Percentiles rank a stretch among this genome's conserved stretches.
Conservation (phyloP, 2,888 invertebrate species). For the Zele albiditarsus region DNA sequence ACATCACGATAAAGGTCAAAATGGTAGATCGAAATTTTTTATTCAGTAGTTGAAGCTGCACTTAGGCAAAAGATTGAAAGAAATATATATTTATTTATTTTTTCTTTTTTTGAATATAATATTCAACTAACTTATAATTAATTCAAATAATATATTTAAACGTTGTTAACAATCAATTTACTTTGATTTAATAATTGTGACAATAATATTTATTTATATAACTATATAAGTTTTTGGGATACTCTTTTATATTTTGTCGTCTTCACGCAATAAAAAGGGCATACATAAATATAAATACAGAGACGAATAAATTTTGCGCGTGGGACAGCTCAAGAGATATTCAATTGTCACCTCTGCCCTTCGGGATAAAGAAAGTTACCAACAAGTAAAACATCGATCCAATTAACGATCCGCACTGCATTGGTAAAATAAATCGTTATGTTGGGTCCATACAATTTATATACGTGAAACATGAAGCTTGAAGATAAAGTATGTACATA, state of each 20-base stretch:
- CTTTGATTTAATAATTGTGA: too few relatives aligned
- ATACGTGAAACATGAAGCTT: constrained; percentile 3
- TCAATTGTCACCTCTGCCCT: constrained; percentile 53
- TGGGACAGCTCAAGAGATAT: constrained; percentile 49
- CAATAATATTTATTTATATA: too few relatives aligned
- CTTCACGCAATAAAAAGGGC: not conserved
- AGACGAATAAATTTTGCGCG: constrained; percentile 22
- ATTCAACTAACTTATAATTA: too few relatives aligned
- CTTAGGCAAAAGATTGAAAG: too few relatives aligned
- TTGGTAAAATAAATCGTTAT: constrained; percentile 52
- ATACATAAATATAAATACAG: not conserved
- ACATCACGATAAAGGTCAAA: not conserved
- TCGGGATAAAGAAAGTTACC: constrained; percentile 49
- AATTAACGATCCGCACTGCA: constrained; percentile 57
- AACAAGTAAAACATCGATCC: constrained; percentile 53
- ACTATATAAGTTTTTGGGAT: not conserved
- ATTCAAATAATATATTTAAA: too few relatives aligned
- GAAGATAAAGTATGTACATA: not conserved
- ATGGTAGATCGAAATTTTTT: not conserved
- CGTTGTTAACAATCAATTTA: not conserved
- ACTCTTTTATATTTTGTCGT: not conserved
- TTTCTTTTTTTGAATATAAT: too few relatives aligned
- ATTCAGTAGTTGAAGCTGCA: too few relatives aligned
- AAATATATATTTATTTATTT: too few relatives aligned
- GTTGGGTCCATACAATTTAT: not conserved